These are phyloP conservation scores for Zoanthus sansibaricus DNA, from an alignment of 92 coral and sea anemone genomes.

Conservation along the genomic window DNA sequence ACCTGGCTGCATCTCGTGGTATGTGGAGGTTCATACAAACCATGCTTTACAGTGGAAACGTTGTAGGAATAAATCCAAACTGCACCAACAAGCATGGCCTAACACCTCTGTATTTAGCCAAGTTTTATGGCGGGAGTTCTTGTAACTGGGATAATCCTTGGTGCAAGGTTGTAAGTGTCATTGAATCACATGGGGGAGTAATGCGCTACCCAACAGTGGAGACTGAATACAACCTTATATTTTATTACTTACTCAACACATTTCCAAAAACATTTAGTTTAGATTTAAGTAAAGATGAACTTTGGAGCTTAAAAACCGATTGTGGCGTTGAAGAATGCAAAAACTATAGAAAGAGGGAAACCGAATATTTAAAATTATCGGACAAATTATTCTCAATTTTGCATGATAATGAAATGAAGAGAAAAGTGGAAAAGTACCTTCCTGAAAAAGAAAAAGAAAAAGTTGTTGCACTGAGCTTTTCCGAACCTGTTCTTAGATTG, in stretches of 20 bases:
- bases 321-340: conserved; percentile 32
- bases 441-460: conserved; percentile 12
- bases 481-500: conserved; percentile 6
- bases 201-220: conserved; percentile 51
- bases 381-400: conserved; percentile 7
- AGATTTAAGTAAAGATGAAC: not conserved
- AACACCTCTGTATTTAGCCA: conserved; percentile 79
- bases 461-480: not conserved
- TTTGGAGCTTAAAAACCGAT: conserved; percentile 18
- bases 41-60: conserved; percentile 37
- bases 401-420: conserved; percentile 1
- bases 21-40: conserved; percentile 50
- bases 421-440: not conserved
- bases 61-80: conserved; percentile 51
- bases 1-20: conserved; percentile 82
- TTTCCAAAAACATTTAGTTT: not conserved
- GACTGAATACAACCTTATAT: conserved; percentile 47
- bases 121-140: conserved; percentile 29
- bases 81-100: conserved; percentile 73
- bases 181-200: conserved; percentile 30
- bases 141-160: conserved; percentile 48
- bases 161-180: conserved; percentile 57
- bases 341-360: not conserved
- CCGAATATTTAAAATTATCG: conserved; percentile 19
- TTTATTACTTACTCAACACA: not conserved